These are phyloP conservation scores for Amia ocellicauda DNA, from an alignment of 2,113 vertebrate genomes.

Conservation along the genomic window DNA sequence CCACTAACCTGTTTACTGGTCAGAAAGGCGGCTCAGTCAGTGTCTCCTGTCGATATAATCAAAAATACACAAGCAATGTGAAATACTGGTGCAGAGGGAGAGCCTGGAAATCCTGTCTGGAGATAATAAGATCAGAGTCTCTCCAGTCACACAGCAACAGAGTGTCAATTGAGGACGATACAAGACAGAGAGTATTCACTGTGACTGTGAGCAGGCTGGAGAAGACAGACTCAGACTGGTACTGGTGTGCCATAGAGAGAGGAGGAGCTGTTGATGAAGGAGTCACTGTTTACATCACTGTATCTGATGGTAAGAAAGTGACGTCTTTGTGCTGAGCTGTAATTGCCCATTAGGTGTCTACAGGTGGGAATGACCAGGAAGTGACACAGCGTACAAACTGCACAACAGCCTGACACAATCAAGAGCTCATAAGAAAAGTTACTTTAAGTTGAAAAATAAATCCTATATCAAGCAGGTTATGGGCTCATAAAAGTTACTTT, in stretches of 20 bases:
- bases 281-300: conserved; percentile 1
- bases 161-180: background rate
- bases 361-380: too few species aligned
- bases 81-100: conserved; percentile 11
- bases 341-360: too few species aligned
- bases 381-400: too few species aligned
- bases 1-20: background rate
- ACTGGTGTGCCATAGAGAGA: conserved; percentile 4
- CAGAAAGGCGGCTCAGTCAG: background rate
- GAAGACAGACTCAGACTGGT: conserved; percentile 1
- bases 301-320: background rate
- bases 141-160: background rate
- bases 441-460: too few species aligned
- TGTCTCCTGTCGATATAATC: background rate
- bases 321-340: too few species aligned
- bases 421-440: too few species aligned
- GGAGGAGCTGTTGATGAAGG: background rate
- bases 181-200: background rate
- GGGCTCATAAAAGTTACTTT: too few species aligned
- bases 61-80: background rate
- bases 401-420: too few species aligned
- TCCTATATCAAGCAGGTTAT: too few species aligned
- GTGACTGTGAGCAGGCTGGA: background rate
- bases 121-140: background rate
- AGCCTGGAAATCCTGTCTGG: background rate